Base-by-base conservation (phyloP, 2,888 invertebrate species). In the Drosophila niveifrons region DNA sequence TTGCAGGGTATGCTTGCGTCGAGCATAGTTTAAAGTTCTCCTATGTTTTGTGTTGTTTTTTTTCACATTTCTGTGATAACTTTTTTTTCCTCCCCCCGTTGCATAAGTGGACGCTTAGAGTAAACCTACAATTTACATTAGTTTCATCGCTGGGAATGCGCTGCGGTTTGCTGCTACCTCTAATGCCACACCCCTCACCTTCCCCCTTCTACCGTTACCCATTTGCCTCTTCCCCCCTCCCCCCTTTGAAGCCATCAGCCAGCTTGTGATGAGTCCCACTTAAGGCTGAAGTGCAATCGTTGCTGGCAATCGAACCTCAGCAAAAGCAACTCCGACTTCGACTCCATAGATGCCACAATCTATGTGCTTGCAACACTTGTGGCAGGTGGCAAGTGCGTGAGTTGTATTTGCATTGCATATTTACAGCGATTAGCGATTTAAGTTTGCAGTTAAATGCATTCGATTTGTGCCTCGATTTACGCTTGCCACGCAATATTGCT, bases 401-500 rank as follows among this genome's bases (percentile, higher is more conserved):
- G 48, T 57, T 48, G 34, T 61, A 50, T 58, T 13, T 72, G 44
- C 58, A 47, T 61, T 28, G 43, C 23, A 31, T 23, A 43, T 39
- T n/a, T 17, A n/a, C 13, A 11, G 11, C 15, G 17, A 13, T 15
- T 31, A 50, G 50, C 29, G 31, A 17, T 52, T 34, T 23, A 6
- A 34, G 53, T 55, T 55, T 34, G 36, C 41, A 52, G 53, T 57
- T 51, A 51, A 50, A 65, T 74, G 65, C 53, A 44, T 61, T 64
- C 57, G 62, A 53, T 53, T 73, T 23, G 41, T 52, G 56, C 47
- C 10, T 9, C 28, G 28, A 78, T 78, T 69, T 61, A 65, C 72
- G 59, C 59, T 82, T 79, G 80, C 80, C 89, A 88, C 90, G 88
- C 90, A 89, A 90, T 78, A 79, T 80, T 71, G n/a, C 85, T 78